phyloP scores from a whole-genome alignment of 2,888 invertebrate genomes.

The Tenthredo amoena region DNA sequence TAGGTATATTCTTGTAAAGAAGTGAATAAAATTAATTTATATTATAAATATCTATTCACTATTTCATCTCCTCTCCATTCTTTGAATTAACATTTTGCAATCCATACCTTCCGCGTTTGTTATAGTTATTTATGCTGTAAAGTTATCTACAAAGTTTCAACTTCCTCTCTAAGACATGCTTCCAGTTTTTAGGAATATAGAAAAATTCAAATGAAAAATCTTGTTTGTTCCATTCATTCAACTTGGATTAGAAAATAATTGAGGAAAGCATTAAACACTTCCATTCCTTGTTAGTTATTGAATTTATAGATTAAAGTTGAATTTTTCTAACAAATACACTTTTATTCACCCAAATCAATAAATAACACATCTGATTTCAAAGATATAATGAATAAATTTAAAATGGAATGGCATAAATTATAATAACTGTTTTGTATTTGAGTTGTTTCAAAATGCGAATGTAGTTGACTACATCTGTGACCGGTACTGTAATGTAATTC shows the following conservation, averaged over 20 bases:
- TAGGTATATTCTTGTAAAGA: background rate
- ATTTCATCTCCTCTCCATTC: background rate
- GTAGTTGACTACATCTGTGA: conserved; percentile 17
- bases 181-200: background rate
- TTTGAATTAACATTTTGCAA: background rate
- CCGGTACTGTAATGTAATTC: conserved; percentile 8
- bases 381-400: conserved; percentile 56
- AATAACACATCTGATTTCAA: conserved; percentile 62
- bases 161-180: background rate
- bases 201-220: background rate
- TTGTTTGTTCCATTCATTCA: background rate
- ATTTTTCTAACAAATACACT: conserved; percentile 60
- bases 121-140: background rate
- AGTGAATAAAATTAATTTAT: conserved; percentile 2
- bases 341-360: conserved; percentile 68
- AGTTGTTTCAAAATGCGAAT: background rate
- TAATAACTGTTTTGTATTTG: background rate
- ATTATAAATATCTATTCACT: background rate
- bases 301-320: conserved; percentile 46
- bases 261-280: background rate
- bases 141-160: background rate
- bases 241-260: background rate
- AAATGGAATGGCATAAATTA: conserved; percentile 63
- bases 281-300: background rate
- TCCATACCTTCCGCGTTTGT: background rate